Evolutionary conservation across 2,113 vertebrate species (phyloP).

Genomic region (Saccopteryx bilineata): DNA sequence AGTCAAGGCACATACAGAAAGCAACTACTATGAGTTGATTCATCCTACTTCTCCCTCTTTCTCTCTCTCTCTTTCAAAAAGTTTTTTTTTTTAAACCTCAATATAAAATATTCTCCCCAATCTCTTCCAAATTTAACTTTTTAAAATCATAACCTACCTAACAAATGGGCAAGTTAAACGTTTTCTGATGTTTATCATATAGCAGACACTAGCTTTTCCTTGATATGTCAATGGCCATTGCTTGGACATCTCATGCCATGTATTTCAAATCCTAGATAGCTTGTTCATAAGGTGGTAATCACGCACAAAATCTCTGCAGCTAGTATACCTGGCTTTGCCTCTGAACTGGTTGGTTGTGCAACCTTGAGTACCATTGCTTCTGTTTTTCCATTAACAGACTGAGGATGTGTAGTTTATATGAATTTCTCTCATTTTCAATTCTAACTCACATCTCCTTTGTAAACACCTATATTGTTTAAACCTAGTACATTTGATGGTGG

Average conservation of each 20-base stretch:
- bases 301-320: neutral
- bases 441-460: neutral
- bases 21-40: too few species aligned
- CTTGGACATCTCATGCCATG: neutral
- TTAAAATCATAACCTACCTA: neutral
- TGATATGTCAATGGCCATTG: neutral
- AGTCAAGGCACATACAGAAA: too few species aligned
- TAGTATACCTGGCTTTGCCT: neutral
- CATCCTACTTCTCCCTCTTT: too few species aligned
- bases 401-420: neutral
- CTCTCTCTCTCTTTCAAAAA: too few species aligned
- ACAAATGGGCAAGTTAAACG: neutral
- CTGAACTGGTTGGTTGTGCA: neutral
- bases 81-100: neutral
- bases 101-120: neutral
- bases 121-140: conserved; percentile 5
- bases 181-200: neutral
- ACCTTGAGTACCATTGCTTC: neutral
- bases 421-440: neutral
- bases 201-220: neutral
- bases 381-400: neutral
- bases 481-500: neutral
- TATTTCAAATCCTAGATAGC: neutral
- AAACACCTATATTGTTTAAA: neutral
- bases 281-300: neutral